phyloP scores from a whole-genome alignment of 1,140 invertebrate genomes.

The Tyrophagus putrescentiae region DNA sequence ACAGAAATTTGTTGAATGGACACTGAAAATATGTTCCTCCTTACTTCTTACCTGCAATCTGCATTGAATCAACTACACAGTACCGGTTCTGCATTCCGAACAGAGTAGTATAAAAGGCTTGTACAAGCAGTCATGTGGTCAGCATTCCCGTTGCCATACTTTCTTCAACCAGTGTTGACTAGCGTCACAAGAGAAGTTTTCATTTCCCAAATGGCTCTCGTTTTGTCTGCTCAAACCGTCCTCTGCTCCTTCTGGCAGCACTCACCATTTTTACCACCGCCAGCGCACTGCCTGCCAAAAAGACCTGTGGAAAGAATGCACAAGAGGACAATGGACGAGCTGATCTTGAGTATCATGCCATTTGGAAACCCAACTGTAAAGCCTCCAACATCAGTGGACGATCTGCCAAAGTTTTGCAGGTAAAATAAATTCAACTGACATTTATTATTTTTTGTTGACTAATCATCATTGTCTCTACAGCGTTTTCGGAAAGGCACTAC shows the following conservation, averaged over 20 bases:
- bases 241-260: background rate
- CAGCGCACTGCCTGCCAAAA: background rate
- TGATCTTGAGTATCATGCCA: background rate
- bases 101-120: too few relatives aligned
- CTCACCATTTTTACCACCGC: background rate
- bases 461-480: background rate
- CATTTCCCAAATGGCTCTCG: too few relatives aligned
- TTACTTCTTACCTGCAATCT: too few relatives aligned
- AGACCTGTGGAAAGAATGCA: slow-evolving; percentile 1
- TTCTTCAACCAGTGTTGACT: too few relatives aligned
- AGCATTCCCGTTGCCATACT: too few relatives aligned
- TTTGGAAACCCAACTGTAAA: background rate
- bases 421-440: background rate
- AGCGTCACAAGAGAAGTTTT: too few relatives aligned
- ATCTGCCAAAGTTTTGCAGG: slow-evolving; percentile 9
- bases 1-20: too few relatives aligned
- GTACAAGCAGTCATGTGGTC: too few relatives aligned
- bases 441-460: background rate
- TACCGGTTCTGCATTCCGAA: too few relatives aligned
- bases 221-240: background rate
- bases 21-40: too few relatives aligned
- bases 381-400: background rate
- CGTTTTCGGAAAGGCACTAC: background rate
- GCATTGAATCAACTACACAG: too few relatives aligned
- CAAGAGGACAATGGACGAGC: background rate